Percentiles rank a stretch among this genome's conserved stretches.
Conservation (phyloP, 2,113 vertebrate species). For the Dolichallabes microphthalmus region DNA sequence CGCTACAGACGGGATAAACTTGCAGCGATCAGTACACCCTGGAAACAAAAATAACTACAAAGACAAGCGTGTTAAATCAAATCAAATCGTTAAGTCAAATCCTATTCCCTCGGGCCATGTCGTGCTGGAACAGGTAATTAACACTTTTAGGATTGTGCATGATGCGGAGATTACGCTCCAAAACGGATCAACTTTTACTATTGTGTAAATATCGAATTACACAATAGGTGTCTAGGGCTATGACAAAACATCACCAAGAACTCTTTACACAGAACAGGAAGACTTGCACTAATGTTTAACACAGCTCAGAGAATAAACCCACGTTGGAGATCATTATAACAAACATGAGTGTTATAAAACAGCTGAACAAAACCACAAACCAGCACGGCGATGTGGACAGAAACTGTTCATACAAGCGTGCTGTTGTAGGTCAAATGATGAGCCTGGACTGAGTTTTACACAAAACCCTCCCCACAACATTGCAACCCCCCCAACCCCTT, state of each 20-base stretch:
- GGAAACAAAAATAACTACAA: constrained; percentile 18
- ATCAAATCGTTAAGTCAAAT: constrained; percentile 63
- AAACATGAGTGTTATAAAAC: neutral
- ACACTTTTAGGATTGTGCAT: constrained; percentile 72
- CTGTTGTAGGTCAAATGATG: neutral
- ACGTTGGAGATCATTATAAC: neutral
- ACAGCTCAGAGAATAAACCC: neutral
- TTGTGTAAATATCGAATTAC: neutral
- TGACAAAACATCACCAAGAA: neutral
- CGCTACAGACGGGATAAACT: constrained; percentile 47
- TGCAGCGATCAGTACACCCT: constrained; percentile 36
- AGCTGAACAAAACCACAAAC: neutral
- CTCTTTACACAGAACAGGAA: neutral
- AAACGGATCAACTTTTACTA: constrained; percentile 63
- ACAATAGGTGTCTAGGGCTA: neutral
- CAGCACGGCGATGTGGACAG: neutral
- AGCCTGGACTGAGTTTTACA: neutral
- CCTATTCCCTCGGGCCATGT: constrained; percentile 60
- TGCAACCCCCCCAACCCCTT: too few relatives aligned
- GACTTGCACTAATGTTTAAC: neutral
- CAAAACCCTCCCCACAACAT: neutral
- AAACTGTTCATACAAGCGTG: neutral
- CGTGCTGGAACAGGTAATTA: constrained; percentile 74
- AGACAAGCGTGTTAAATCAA: constrained; percentile 36
- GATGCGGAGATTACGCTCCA: constrained; percentile 41